These are phyloP conservation scores for Probaryconus sp. DNA, from an alignment of 1,140 invertebrate species.

Conservation along the genomic window DNA sequence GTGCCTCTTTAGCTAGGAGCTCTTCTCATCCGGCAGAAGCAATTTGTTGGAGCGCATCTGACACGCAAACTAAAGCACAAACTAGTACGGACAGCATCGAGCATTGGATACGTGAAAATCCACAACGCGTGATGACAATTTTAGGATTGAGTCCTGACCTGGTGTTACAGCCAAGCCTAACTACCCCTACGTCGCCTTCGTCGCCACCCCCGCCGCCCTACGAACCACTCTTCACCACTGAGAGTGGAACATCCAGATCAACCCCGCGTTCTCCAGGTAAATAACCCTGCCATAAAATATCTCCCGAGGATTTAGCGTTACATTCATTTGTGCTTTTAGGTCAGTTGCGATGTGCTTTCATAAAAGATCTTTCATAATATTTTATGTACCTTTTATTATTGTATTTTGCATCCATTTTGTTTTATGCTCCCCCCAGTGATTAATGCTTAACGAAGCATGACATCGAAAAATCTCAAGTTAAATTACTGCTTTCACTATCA, in stretches of 20 bases:
- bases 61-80: slow-evolving; percentile 75
- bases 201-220: slow-evolving; percentile 74
- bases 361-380: too few relatives aligned
- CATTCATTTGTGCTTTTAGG: too few relatives aligned
- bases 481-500: too few relatives aligned
- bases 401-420: too few relatives aligned
- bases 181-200: slow-evolving; percentile 71
- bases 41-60: slow-evolving; percentile 82
- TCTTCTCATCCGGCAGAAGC: slow-evolving; percentile 90
- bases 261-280: slow-evolving; percentile 67
- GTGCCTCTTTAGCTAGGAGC: slow-evolving; percentile 82
- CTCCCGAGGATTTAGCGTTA: too few relatives aligned
- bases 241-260: slow-evolving; percentile 66
- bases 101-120: slow-evolving; percentile 76
- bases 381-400: too few relatives aligned
- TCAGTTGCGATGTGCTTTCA: too few relatives aligned
- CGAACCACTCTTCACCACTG: slow-evolving; percentile 70
- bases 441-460: too few relatives aligned
- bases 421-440: too few relatives aligned
- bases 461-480: too few relatives aligned
- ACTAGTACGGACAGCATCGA: slow-evolving; percentile 75
- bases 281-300: neutral
- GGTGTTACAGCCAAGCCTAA: slow-evolving; percentile 62
- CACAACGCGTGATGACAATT: slow-evolving; percentile 75
- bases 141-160: slow-evolving; percentile 77